Percentiles rank a stretch among this genome's conserved stretches.
These are phyloP conservation scores for Aleiodes testaceus DNA, from an alignment of 2,888 invertebrate species.

Conservation along the genomic window DNA sequence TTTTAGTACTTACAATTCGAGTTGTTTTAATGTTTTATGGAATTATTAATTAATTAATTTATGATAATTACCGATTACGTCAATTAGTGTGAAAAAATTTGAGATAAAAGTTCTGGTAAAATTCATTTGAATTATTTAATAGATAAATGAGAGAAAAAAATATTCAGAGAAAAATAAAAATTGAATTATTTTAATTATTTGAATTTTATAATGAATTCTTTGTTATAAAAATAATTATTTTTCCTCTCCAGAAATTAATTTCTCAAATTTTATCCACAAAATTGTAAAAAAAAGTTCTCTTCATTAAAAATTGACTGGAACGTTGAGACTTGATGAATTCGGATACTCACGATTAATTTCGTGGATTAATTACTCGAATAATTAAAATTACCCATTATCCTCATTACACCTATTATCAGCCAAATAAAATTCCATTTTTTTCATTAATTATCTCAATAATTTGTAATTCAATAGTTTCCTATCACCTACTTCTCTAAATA, in stretches of 20 bases:
- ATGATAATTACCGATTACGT: too few relatives aligned
- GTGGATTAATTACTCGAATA: slow-evolving; percentile 23
- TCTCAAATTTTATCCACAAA: slow-evolving; percentile 3
- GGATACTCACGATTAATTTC: slow-evolving; percentile 41
- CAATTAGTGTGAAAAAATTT: background rate
- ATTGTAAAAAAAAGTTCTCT: slow-evolving; percentile 1
- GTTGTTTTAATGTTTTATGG: background rate
- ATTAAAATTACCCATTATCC: background rate
- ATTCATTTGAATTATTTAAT: background rate
- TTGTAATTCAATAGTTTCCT: background rate
- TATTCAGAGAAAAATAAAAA: background rate
- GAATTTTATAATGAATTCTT: background rate
- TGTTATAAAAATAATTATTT: too few relatives aligned
- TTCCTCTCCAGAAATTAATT: background rate
- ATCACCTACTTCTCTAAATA: too few relatives aligned
- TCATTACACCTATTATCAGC: background rate
- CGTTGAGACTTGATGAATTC: slow-evolving; percentile 43
- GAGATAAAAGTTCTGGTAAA: too few relatives aligned
- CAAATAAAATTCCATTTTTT: background rate
- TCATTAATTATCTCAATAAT: background rate
- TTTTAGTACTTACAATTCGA: background rate
- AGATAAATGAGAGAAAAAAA: background rate
- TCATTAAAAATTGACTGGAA: slow-evolving; percentile 45
- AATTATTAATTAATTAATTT: background rate
- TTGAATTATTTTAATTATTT: background rate